These are phyloP conservation scores for Cephus runcator DNA, from an alignment of 2,888 invertebrate species.

Conservation along the genomic window DNA sequence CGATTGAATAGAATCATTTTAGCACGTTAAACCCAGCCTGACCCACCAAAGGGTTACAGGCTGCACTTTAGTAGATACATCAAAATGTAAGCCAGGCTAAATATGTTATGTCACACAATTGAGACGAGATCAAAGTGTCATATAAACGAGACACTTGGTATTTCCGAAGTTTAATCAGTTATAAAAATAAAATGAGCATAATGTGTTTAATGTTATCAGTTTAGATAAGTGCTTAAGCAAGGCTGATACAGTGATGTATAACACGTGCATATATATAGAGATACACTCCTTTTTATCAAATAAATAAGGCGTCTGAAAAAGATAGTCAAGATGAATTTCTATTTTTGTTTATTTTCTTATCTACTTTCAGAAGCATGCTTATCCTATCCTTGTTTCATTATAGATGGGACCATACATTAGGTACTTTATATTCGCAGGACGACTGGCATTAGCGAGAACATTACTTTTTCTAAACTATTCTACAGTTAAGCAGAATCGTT, in stretches of 20 bases:
- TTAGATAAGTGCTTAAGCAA: background rate
- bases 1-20: background rate
- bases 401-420: background rate
- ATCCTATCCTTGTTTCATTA: background rate
- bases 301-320: background rate
- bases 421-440: background rate
- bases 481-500: background rate
- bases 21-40: background rate
- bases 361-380: background rate
- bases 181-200: conserved; percentile 8
- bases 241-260: background rate
- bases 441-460: background rate
- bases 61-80: background rate
- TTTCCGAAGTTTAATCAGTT: background rate
- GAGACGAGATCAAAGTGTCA: background rate
- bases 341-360: background rate
- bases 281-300: background rate
- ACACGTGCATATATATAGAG: background rate
- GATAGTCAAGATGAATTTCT: background rate
- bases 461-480: background rate
- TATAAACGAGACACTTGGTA: background rate
- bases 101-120: background rate
- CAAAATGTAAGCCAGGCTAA: background rate
- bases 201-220: conserved; percentile 1
- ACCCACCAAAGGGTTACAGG: background rate